Conservation (phyloP, 2,797 vertebrate genomes). For the Intellagama lesueurii region DNA sequence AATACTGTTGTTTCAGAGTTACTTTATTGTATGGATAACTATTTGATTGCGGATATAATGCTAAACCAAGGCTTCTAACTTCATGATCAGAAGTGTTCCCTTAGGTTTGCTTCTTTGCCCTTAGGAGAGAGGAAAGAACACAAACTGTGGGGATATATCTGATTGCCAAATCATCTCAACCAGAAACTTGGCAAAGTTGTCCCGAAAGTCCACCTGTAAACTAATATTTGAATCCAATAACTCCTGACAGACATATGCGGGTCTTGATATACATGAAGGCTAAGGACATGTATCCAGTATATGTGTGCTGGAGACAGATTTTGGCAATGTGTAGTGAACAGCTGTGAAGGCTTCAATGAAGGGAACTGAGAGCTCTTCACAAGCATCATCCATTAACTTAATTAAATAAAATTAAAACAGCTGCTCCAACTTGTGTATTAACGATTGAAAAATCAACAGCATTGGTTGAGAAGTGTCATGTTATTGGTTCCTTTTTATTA, state of each 20-base stretch:
- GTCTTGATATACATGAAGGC: not conserved
- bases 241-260: not conserved
- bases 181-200: not conserved
- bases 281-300: not conserved
- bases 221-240: not conserved
- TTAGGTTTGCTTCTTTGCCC: not conserved
- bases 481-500: slow-evolving; percentile 65
- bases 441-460: not conserved
- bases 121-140: not conserved
- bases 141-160: not conserved
- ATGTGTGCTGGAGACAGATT: not conserved
- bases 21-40: not conserved
- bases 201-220: not conserved
- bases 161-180: not conserved
- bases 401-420: not conserved
- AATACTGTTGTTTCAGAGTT: not conserved
- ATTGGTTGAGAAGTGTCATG: slow-evolving; percentile 30
- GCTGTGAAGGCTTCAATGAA: not conserved
- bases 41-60: not conserved
- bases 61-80: not conserved
- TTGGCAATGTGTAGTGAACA: not conserved
- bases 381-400: not conserved
- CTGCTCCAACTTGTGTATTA: not conserved
- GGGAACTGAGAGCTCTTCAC: not conserved
- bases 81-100: not conserved